These are phyloP conservation scores for Holacanthus passer DNA, from an alignment of 2,113 vertebrate genomes.

Conservation along the genomic window DNA sequence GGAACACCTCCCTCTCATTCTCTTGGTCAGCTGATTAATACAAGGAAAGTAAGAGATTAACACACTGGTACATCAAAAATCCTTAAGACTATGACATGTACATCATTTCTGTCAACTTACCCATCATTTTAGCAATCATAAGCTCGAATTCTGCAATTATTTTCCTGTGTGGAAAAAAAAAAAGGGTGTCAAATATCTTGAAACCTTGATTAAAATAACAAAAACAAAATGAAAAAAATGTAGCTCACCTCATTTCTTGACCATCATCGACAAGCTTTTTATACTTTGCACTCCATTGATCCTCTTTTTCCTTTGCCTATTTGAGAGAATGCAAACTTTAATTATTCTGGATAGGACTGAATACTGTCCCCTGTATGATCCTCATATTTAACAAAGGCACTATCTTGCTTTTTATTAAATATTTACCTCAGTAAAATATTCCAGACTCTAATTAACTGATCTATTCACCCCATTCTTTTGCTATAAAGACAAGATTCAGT, in stretches of 20 bases:
- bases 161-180: slow-evolving; percentile 80
- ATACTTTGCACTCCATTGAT: slow-evolving; percentile 82
- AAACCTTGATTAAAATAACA: not conserved
- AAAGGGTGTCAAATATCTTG: not conserved
- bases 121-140: slow-evolving; percentile 86
- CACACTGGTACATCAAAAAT: not conserved
- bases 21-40: slow-evolving; percentile 84
- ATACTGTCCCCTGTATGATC: too few relatives aligned
- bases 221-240: not conserved
- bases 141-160: slow-evolving; percentile 90
- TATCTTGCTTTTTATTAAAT: too few relatives aligned
- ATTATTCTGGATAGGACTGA: not conserved
- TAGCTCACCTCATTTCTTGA: slow-evolving; percentile 89
- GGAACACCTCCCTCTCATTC: slow-evolving; percentile 83
- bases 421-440: too few relatives aligned
- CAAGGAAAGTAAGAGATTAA: not conserved
- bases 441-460: too few relatives aligned
- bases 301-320: slow-evolving; percentile 82
- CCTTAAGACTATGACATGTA: not conserved
- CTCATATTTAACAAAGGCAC: too few relatives aligned
- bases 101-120: slow-evolving; percentile 72
- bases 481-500: too few relatives aligned
- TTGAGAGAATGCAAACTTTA: not conserved
- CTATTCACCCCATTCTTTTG: too few relatives aligned
- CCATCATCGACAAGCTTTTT: slow-evolving; percentile 81